Percentiles rank a stretch among this genome's conserved stretches.
Conservation (phyloP, 64 coral and sea anemone genomes). For the Actinia tenebrosa region DNA sequence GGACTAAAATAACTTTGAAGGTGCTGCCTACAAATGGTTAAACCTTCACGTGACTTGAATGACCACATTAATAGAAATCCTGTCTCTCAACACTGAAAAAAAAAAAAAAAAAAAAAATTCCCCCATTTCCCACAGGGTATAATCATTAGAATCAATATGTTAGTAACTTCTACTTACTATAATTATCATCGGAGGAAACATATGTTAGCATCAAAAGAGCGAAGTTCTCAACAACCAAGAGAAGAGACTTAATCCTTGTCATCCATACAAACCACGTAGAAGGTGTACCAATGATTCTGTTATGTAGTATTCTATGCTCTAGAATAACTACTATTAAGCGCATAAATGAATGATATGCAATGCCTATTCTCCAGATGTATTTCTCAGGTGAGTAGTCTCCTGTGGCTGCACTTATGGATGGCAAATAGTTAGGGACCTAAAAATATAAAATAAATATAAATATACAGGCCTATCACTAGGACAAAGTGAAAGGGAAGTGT, state of each 20-base stretch:
- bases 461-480: too few relatives aligned
- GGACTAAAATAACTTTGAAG: too few relatives aligned
- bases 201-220: conserved; percentile 76
- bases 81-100: too few relatives aligned
- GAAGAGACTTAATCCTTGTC: conserved; percentile 46
- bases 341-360: conserved; percentile 76
- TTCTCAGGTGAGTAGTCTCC: conserved; percentile 81
- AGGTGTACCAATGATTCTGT: background rate
- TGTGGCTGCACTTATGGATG: conserved; percentile 91
- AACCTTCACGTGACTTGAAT: too few relatives aligned
- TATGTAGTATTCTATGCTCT: conserved; percentile 34
- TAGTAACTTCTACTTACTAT: conserved; percentile 53
- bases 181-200: conserved; percentile 82
- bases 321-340: conserved; percentile 41
- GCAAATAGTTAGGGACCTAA: conserved; percentile 91
- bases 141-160: too few relatives aligned
- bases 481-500: too few relatives aligned
- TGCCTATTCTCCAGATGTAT: conserved; percentile 89
- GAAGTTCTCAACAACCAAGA: conserved; percentile 68
- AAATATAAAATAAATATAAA: background rate
- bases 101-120: too few relatives aligned
- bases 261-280: conserved; percentile 48
- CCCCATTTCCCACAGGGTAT: too few relatives aligned
- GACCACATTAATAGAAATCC: too few relatives aligned
- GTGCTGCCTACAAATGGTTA: too few relatives aligned